Percentiles rank a stretch among this genome's conserved stretches.
These are phyloP conservation scores for Pedionomus torquatus DNA, from an alignment of 2,113 vertebrate species.

Conservation along the genomic window DNA sequence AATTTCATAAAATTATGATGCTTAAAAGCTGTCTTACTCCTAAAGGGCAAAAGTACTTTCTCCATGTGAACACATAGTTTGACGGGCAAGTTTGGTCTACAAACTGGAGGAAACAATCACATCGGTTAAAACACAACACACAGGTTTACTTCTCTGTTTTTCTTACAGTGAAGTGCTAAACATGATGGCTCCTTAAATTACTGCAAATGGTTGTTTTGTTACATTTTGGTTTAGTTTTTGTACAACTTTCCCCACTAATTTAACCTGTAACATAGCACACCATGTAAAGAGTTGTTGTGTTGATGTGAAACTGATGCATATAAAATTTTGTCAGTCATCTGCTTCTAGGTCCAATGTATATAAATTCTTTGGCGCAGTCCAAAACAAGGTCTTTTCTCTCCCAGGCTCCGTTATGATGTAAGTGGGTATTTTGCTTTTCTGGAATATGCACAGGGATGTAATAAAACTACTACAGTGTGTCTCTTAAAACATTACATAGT, in stretches of 20 bases:
- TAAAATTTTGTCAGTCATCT: neutral
- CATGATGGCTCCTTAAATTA: neutral
- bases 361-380: neutral
- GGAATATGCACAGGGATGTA: neutral
- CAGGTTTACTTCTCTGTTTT: neutral
- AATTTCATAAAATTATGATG: neutral
- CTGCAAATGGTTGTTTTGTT: neutral
- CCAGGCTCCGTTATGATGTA: neutral
- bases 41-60: neutral
- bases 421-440: neutral
- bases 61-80: neutral
- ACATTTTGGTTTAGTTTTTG: neutral
- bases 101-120: neutral
- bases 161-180: neutral
- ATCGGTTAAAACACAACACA: neutral
- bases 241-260: neutral
- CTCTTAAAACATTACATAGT: neutral
- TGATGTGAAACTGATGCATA: neutral
- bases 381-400: neutral
- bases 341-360: neutral
- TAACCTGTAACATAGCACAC: neutral
- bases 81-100: neutral
- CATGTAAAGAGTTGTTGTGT: neutral
- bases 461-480: neutral
- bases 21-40: neutral